phyloP scores from a whole-genome alignment of 2,888 invertebrate genomes.

The Drosophila meridionalis region DNA sequence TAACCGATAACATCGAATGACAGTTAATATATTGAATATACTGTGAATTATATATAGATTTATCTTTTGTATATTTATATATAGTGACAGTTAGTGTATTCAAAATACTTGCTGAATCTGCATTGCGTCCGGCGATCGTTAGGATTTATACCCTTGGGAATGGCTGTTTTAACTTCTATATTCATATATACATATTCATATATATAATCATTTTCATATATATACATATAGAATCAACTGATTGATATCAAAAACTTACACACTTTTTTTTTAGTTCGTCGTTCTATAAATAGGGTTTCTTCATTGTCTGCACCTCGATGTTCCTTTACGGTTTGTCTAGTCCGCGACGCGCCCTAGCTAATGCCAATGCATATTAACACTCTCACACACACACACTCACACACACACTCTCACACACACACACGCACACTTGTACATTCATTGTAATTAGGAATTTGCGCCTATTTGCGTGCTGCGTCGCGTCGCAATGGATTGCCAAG shows the following conservation, averaged over 20 bases:
- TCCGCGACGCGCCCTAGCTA: constrained; percentile 37
- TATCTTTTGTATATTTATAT: no score
- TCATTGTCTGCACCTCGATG: background rate
- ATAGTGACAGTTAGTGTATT: no score
- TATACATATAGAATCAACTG: background rate
- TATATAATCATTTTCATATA: no score
- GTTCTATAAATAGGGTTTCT: constrained; percentile 3
- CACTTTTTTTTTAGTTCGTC: background rate
- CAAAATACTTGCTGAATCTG: no score
- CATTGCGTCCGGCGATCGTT: no score
- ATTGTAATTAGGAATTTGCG: constrained; percentile 74
- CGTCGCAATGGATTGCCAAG: constrained; percentile 30
- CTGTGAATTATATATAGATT: no score
- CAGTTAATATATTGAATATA: no score
- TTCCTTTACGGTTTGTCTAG: constrained; percentile 36
- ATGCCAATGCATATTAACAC: constrained; percentile 18
- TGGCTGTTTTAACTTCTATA: no score
- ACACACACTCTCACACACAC: constrained; percentile 11
- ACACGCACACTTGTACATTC: constrained; percentile 6
- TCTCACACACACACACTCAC: constrained; percentile 9
- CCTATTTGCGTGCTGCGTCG: constrained; percentile 67
- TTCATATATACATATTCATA: no score
- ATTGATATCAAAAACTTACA: background rate
- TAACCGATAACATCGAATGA: no score
- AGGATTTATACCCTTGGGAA: no score